Evolutionary conservation across 2,113 vertebrate genomes (phyloP), one percentile per base, ranked within the genome.

Genomic region (Lepus timidus): DNA sequence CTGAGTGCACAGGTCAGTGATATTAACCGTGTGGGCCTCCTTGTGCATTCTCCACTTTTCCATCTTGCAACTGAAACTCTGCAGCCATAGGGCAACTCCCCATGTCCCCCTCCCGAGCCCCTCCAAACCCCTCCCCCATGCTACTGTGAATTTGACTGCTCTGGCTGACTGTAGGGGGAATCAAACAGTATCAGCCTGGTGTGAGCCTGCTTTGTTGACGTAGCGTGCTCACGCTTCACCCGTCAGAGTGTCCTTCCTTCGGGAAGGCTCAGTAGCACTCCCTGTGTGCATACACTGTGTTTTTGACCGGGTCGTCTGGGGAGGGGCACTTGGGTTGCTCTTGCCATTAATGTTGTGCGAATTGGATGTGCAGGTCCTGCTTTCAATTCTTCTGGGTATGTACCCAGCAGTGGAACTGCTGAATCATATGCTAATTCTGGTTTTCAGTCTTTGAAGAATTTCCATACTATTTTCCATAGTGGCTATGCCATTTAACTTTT

Each of bases 381-480:
- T 73, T 78, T 78, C 65, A 33, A 2, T 83, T 7, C 62, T 58
- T 58, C 19, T 58, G 55, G 19, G 19, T 58, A 58, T 58, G 12
- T 19, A 19, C 55, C 55, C 55, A 58, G 55, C 19, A 19, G 55
- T 58, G 19, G 55, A 58, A 58, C 3, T 20, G 55, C 55, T 58
- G 55, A 64, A 14, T 90, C 88, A 31, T 19, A 36, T n/a, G 65
- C 62, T 64, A 68, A 29, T 78, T 84, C 65, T 36, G 73, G 68
- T 83, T 78, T 91, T 91, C 36, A 79, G 58, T 70, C 81, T 80
- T 79, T 88, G 29, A 91, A 61, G 67, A 65, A 49, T 64, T 9
- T 2, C 33, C 39, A n/a, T 78, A 22, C 70, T 73, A 12, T 64
- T 91, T 94, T 71, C 58, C 71, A 36, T 79, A 39, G 76, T 23